Base-by-base conservation (phyloP, 1,140 invertebrate species). In the Drosophila ironensis region DNA sequence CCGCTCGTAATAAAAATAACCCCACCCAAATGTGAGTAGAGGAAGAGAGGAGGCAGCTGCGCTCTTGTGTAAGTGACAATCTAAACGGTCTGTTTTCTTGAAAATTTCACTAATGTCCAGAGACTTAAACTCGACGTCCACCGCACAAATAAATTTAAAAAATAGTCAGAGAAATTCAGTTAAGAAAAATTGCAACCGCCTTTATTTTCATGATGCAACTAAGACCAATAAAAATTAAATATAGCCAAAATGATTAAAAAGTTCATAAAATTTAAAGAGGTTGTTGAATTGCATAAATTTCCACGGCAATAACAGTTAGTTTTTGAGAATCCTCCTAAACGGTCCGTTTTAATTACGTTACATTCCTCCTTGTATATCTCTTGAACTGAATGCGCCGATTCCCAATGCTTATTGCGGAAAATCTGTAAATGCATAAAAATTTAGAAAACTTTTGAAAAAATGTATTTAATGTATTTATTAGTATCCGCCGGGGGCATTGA, bases 291-390 rank as follows among this genome's bases (percentile, higher is more conserved):
- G 84, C 95, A 95, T 1, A 94, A 89, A 70, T 93, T 90, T 25
- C 89, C 91, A 4, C 91, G 90, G 73, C 95, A 95, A 81, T 94
- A 95, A 81, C 95, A 95, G 76, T 94, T 93, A 82, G 91, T 90
- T 28, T 89, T 90, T 75, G 90, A 92, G 44, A 87, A 92, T 88
- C 90, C 90, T 41, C 91, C 90, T 40, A 91, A 91, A 3, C 92
- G 93, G 75, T 93, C 93, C 57, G 94, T 91, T 53, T 93, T 92
- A 7, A 92, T 90, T 7, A 90, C 81, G 47, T 90, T 90, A 73
- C 95, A 97, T 1, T 94, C 95, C 73, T 94, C 93, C 16, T 90
- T 53, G 72, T 95, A 96, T 1, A 93, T 91, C 72, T 93, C 92
- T 44, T 94, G 90, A 3, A 96, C 90, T 53, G 92, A 89, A 14